Percentiles rank a stretch among this genome's conserved stretches.
Evolutionary conservation across 2,797 vertebrate genomes (phyloP).

Genomic region (Gymnopithys bicolor): DNA sequence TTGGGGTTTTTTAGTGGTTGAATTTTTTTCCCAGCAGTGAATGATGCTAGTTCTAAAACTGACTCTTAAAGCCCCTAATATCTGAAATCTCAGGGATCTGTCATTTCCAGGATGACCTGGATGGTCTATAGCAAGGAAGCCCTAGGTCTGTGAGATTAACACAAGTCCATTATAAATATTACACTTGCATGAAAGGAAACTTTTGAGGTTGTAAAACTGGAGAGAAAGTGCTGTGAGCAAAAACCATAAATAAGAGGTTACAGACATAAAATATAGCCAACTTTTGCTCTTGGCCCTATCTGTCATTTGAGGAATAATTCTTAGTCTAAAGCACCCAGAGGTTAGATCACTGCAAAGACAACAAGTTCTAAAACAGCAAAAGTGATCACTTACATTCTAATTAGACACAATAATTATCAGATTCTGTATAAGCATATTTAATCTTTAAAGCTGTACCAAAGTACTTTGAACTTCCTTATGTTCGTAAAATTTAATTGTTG

Average conservation of each 20-base stretch:
- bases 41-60: neutral
- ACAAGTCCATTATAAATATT: neutral
- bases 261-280: neutral
- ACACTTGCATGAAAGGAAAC: neutral
- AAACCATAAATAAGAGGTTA: neutral
- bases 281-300: neutral
- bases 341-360: neutral
- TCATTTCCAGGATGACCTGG: neutral
- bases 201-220: neutral
- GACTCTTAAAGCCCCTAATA: neutral
- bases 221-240: neutral
- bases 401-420: neutral
- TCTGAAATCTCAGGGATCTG: neutral
- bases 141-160: neutral
- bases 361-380: neutral
- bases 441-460: neutral
- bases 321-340: neutral
- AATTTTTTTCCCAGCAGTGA: neutral
- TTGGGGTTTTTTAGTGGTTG: too few relatives aligned
- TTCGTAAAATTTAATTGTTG: neutral
- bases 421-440: neutral
- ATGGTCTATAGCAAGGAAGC: neutral
- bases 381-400: neutral
- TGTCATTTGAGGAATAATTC: neutral
- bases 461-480: neutral